Base-by-base conservation (phyloP, 2,888 invertebrate species). In the Leptinotarsa peninsularis region DNA sequence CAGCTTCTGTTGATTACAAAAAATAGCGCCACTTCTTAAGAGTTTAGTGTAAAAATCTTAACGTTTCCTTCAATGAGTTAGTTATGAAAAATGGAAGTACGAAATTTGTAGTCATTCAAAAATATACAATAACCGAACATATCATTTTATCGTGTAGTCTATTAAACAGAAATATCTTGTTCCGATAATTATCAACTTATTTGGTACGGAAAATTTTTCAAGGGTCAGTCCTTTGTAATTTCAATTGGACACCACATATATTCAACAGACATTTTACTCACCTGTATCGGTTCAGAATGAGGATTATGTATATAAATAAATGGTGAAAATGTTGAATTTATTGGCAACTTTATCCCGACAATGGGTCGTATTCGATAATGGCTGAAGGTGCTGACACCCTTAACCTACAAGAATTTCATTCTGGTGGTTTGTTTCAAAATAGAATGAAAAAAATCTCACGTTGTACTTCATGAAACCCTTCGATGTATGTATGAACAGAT, bases 301-400 rank as follows among this genome's bases (percentile, higher is more conserved):
- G 99, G 99, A 92, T 99, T 99, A 90, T 98, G 95, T 91, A 99
- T 92, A 84, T 94, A 93, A 86, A 99, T 95, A 86, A 95, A 91
- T 76, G 97, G 96, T 84, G 95, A 93, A 86, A 97, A 94, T 79
- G 95, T 94, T 82, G 96, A 95, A 90, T 99, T 98, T 85, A 95
- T 90, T 78, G 99, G 98, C 86, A 98, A 93, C 87, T 94, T 94
- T 80, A 97, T 93, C 78, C 96, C 97, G 78, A 97, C 92, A 86
- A 98, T 92, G 73, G 99, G 98, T 88, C 95, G 93, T 84, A 99
- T 90, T 83, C 96, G 92, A 90, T 97, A 99, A 72, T 95, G 96
- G 90, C 97, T 98, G 82, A 95, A 94, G 82, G 94, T 92, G 86
- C 98, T 97, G 85, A 93, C 92, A 81, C 96, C 96, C 84, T 93